A percentile compares a stretch with the other conserved stretches of the same genome.
Evolutionary conservation across 2,113 vertebrate species (phyloP).

Genomic region (Hystrix cristata): DNA sequence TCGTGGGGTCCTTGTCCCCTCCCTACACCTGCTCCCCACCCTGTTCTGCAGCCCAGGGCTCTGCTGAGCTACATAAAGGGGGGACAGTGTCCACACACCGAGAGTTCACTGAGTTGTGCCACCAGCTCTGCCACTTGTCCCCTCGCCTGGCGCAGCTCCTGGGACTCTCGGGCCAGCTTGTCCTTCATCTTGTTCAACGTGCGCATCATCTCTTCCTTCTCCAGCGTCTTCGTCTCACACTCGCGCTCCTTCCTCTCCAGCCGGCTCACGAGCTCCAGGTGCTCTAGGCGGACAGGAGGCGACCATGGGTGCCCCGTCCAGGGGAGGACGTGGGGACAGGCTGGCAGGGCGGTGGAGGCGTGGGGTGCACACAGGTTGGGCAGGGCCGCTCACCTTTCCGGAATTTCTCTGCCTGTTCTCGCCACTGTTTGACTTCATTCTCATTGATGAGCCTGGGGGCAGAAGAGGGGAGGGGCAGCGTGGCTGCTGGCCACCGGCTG

Average conservation of each 20-base stretch:
- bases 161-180: constrained; percentile 96
- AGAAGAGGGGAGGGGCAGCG: not conserved
- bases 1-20: not conserved
- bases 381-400: constrained; percentile 92
- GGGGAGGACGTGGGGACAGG: not conserved
- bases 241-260: constrained; percentile 97
- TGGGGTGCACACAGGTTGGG: accelerated
- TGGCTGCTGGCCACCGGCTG: not conserved
- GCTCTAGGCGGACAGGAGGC: constrained; percentile 88
- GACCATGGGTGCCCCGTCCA: not conserved
- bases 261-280: constrained; percentile 93
- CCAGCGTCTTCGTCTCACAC: constrained; percentile 97
- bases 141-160: constrained; percentile 95
- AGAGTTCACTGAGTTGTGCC: constrained; percentile 92
- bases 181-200: constrained; percentile 99
- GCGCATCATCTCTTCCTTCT: constrained; percentile 99
- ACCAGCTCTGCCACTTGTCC: constrained; percentile 95
- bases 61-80: not conserved
- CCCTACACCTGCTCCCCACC: not conserved
- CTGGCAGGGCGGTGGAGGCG: not conserved
- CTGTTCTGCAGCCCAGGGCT: not conserved
- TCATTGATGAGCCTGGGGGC: constrained; percentile 96
- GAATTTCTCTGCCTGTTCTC: constrained; percentile 98
- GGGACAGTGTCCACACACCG: constrained; percentile 87
- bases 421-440: constrained; percentile 98